Conservation (phyloP, 2,113 vertebrate genomes). For the Acrocephalus arundinaceus region DNA sequence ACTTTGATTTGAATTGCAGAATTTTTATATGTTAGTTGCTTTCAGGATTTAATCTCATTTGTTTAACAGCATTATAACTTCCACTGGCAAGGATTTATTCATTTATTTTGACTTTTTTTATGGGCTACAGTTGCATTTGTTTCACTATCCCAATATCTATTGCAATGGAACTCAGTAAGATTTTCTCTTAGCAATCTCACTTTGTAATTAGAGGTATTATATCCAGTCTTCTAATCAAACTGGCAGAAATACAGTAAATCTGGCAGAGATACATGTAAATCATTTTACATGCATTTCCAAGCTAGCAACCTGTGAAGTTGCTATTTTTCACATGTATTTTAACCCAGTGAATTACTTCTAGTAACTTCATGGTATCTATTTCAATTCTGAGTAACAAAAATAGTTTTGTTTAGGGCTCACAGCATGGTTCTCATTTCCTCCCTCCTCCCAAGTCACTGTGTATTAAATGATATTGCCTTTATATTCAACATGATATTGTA, state of each 20-base stretch:
- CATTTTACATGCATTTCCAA: background rate
- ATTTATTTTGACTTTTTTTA: conserved; percentile 33
- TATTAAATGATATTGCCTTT: conserved; percentile 33
- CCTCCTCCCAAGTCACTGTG: background rate
- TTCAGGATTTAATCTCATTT: conserved; percentile 23
- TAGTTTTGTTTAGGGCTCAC: background rate
- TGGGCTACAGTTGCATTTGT: background rate
- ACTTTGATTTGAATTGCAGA: background rate
- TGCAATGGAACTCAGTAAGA: conserved; percentile 12
- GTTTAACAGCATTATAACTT: conserved; percentile 30
- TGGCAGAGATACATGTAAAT: background rate
- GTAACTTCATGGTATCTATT: background rate
- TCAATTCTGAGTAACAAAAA: background rate
- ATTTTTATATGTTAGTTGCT: background rate
- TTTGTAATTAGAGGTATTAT: conserved; percentile 27
- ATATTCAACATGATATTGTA: conserved; percentile 17
- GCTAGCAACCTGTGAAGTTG: background rate
- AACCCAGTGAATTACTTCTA: background rate
- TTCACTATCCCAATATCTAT: conserved; percentile 28
- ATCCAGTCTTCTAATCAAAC: conserved; percentile 3
- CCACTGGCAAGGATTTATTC: conserved; percentile 2
- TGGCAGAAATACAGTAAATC: background rate
- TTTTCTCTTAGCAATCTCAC: background rate
- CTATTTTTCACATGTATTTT: background rate
- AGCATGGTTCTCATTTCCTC: conserved; percentile 7